Evolutionary conservation across 2,888 invertebrate genomes (phyloP).

Genomic region (Himalopsyche japonica): DNA sequence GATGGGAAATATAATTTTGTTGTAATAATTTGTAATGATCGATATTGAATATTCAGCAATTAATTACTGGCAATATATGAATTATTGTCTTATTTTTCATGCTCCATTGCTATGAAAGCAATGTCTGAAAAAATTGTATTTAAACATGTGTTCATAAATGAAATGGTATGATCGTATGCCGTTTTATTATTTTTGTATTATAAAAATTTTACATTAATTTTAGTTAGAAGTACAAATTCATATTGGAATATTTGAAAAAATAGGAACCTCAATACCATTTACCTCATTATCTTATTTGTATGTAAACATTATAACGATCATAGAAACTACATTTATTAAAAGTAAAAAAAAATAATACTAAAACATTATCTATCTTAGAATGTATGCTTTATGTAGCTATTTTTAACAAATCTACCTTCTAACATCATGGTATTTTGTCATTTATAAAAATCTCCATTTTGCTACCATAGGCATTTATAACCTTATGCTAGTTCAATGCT

Average conservation of each 20-base stretch:
- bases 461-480: background rate
- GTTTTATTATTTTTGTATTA: slow-evolving; percentile 15
- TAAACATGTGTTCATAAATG: slow-evolving; percentile 26
- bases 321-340: background rate
- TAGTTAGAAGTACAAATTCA: slow-evolving; percentile 24
- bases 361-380: background rate
- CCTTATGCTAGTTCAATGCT: too few relatives aligned
- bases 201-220: slow-evolving; percentile 7
- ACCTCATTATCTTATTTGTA: slow-evolving; percentile 23
- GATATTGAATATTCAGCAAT: background rate
- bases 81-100: background rate
- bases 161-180: slow-evolving; percentile 13
- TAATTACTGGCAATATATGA: background rate
- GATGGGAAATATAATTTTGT: background rate
- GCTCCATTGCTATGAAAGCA: background rate
- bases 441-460: background rate
- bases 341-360: background rate
- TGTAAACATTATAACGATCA: background rate
- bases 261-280: slow-evolving; percentile 22
- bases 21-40: background rate
- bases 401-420: background rate
- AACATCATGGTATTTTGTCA: background rate
- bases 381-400: background rate
- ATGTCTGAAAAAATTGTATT: background rate
- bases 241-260: background rate